phyloP scores from a whole-genome alignment of 2,797 vertebrate species.

The Euphonia xanthogaster region DNA sequence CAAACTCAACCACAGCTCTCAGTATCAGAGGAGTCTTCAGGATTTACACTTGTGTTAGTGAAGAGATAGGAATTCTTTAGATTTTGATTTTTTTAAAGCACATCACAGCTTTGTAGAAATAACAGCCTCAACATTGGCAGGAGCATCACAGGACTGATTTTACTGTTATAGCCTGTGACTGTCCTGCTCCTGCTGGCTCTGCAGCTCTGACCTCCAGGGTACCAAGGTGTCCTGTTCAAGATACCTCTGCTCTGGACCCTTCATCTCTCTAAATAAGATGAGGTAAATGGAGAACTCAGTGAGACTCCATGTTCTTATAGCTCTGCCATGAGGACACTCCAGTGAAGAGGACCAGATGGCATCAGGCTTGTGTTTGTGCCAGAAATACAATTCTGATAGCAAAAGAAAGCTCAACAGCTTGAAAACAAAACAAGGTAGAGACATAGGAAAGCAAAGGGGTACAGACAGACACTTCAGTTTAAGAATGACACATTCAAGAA shows the following conservation, averaged over 20 bases:
- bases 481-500: neutral
- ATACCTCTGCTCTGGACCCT: neutral
- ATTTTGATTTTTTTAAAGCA: rapidly evolving
- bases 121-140: neutral
- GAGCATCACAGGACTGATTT: neutral
- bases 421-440: neutral
- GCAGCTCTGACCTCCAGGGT: neutral
- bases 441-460: neutral
- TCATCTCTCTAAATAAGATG: neutral
- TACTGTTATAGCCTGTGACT: rapidly evolving
- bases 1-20: neutral
- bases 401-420: neutral
- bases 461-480: neutral
- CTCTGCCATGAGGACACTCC: neutral
- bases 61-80: neutral
- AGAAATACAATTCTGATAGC: neutral
- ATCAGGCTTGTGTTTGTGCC: neutral
- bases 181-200: neutral
- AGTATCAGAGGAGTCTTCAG: neutral
- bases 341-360: rapidly evolving
- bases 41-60: neutral
- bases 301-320: neutral
- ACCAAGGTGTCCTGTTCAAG: neutral
- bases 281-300: neutral
- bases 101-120: neutral